Evolutionary conservation across 2,888 invertebrate genomes (phyloP), one percentile per base, ranked within the genome.

Genomic region (Phytoseiulus persimilis): DNA sequence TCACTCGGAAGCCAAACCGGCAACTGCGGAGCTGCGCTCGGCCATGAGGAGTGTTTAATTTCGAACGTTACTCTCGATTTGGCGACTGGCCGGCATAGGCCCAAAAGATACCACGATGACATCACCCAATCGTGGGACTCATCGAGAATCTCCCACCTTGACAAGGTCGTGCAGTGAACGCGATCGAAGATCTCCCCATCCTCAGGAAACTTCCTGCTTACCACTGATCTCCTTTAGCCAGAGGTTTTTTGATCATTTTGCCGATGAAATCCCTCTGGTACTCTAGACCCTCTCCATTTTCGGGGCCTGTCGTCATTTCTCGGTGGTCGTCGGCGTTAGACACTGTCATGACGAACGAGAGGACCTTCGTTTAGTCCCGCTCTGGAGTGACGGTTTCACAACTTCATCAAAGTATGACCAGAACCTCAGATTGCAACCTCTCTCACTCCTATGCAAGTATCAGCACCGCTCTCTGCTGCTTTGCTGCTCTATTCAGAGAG

Each of bases 211-310:
- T 32, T 39, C 28, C 11, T 11, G 89, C 91, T 91, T 91, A 93
- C 93, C 93, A 92, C 83, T 91, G 92, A 90, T 93, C 92, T 65
- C 92, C 92, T 90, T 92, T 92, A 90, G 92, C 92, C n/a, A 93
- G 90, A n/a, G 91, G 90, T 89, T 90, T 91, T 90, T 92, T 92
- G 31, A 39, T 33, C 87, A 87, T n/a, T 45, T 87, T 87, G 32
- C n/a, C 45, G n/a, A 87, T 32, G 45, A 87, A 33, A 45, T 87
- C 87, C 87, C 39, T 33, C 31, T 87, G 87, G n/a, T 87, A 45
- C 45, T 87, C 87, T 33, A 87, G 87, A 33, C n/a, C 39, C 14
- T 84, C 84, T 31, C 87, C 87, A 87, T 33, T 87, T 33, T 87
- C 87, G 32, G 45, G 39, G n/a, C 32, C 87, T n/a, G 87, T 39